Evolutionary conservation across 2,797 vertebrate species (phyloP), one percentile per base, ranked within the genome.

Genomic region (Oreochromis grahami): DNA sequence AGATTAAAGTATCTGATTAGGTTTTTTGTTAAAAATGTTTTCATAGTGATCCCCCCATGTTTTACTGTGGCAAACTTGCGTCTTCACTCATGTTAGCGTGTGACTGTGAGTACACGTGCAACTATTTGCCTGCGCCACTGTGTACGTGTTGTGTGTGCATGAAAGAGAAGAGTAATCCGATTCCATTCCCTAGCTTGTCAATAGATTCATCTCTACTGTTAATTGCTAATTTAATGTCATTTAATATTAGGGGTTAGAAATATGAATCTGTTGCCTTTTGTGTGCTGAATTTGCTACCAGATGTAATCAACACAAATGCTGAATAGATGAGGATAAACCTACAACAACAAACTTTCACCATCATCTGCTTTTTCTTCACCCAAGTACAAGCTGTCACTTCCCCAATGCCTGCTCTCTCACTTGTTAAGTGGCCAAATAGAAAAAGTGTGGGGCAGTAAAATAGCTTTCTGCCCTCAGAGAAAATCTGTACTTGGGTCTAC

Each of bases 401-500:
- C 63, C 78, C 68, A 43, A 76, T 80, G 53, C 80, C 78, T 70
- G 78, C 86, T 86, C 85, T 90, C 91, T 85, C 91, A 89, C 92
- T 94, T 84, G 89, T 94, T 91, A 92, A 92, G 83, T 52, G 80
- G 81, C 87, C 87, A 76, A 86, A 84, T 58, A 87, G 89, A 93
- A 85, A 89, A 83, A 86, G 84, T 38, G 83, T 51, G 14, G 76
- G 65, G 85, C 10, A 72, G 84, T 92, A 86, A 94, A 94, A 90
- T 81, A 79, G 86, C 78, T 87, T 92, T 94, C 94, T 91, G 89
- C 94, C 95, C 85, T 85, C 92, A 89, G 94, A 95, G 95, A 95
- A 94, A 94, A 91, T 86, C 92, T 92, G 93, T 88, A 90, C 91
- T 83, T 51, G 78, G 82, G 63, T 79, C 72, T 88, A 85, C 83